Evolutionary conservation across 2,888 invertebrate species (phyloP), one percentile per base, ranked within the genome.

Genomic region (Drosophila maculinotata): DNA sequence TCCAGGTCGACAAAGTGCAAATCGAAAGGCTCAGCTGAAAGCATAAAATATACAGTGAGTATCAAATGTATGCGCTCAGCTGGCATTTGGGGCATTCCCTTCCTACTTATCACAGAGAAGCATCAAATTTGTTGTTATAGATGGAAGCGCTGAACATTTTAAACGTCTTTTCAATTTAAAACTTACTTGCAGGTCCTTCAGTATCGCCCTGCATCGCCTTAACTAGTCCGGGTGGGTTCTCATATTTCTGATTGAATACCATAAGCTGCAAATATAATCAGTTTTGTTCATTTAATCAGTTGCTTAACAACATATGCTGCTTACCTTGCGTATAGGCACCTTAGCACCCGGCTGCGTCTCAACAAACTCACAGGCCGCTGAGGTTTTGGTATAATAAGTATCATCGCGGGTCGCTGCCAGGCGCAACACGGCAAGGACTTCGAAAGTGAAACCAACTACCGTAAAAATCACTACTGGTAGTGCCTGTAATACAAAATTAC

Each of bases 331-430:
- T 9, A 57, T 23, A 0, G 54, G 65, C 0, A 52, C 56, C 1
- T 63, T 41, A 57, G 87, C 81, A 3, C 88, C 87, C 0, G 1
- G 6, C 9, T 88, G 76, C 0, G 85, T 88, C 36, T 89, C 89
- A 0, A 88, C 15, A 20, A 26, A 23, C 4, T 88, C 88, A 14
- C 58, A 73, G 15, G 57, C 23, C 3, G 72, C 72, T 0, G 63
- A 28, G 7, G 51, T 28, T 25, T 62, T 81, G 1, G 79, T 69
- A 36, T 60, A 90, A 74, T 62, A 77, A 2, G 89, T 81, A 59
- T 90, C 90, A 57, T 87, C 85, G 0, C 88, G 79, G 0, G 81
- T 87, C 1, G 71, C 3, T 0, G 75, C 77, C 3, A 73, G 1
- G 0, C 75, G 60, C 10, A 77, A 14, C n/a, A 53, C 45, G 3